Conservation (phyloP, 2,113 vertebrate genomes). For the Astur gentilis region DNA sequence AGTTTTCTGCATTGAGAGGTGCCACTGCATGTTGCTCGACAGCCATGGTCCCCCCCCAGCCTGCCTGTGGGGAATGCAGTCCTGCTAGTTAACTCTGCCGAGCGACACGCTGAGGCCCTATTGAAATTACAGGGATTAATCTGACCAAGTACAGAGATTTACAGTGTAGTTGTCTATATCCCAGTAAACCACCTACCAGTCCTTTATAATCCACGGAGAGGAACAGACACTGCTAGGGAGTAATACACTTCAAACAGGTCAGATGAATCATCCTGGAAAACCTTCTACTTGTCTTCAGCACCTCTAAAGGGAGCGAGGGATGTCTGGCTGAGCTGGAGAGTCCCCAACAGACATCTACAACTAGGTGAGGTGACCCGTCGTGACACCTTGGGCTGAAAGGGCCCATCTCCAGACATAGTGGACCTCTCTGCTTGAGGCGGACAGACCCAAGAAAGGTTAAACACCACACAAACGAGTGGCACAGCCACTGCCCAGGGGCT, state of each 20-base stretch:
- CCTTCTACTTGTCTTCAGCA: neutral
- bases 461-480: neutral
- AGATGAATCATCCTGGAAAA: neutral
- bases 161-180: neutral
- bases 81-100: neutral
- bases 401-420: neutral
- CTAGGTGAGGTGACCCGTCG: neutral
- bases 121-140: neutral
- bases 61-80: neutral
- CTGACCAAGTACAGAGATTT: neutral
- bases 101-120: neutral
- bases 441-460: neutral
- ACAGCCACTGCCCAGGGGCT: neutral
- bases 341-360: neutral
- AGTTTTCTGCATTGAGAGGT: neutral
- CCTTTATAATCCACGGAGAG: neutral
- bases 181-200: neutral
- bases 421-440: neutral
- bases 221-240: neutral
- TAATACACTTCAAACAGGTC: neutral
- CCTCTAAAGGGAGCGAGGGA: neutral
- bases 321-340: neutral
- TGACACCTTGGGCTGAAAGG: neutral
- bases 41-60: neutral
- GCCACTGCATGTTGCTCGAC: neutral